phyloP scores from a whole-genome alignment of 1,140 invertebrate species.

The Cydia fagiglandana region DNA sequence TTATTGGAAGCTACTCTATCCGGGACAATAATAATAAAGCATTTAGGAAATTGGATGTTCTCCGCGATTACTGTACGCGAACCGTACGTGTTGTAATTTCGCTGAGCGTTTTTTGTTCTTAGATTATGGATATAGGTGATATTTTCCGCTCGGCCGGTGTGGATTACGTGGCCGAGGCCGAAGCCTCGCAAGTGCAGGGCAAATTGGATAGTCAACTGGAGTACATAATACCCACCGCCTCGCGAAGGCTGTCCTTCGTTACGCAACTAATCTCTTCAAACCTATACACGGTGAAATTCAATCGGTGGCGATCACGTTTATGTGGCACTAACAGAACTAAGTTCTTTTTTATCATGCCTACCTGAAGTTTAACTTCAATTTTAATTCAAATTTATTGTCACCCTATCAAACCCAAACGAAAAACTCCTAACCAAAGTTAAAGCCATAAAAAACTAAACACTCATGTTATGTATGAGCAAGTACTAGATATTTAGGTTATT shows the following conservation, averaged over 20 bases:
- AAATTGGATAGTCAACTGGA: constrained; percentile 73
- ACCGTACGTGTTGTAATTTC: constrained; percentile 59
- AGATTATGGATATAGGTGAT: constrained; percentile 47
- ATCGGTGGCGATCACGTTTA: too few relatives aligned
- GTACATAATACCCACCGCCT: constrained; percentile 58
- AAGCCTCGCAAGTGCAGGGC: constrained; percentile 61
- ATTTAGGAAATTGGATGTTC: constrained; percentile 61
- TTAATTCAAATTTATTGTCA: too few relatives aligned
- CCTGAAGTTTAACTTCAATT: too few relatives aligned
- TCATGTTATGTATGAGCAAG: too few relatives aligned
- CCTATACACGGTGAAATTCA: constrained; percentile 45
- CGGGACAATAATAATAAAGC: constrained; percentile 63
- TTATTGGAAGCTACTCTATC: constrained; percentile 63
- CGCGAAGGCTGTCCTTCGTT: constrained; percentile 57
- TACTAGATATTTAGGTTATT: too few relatives aligned
- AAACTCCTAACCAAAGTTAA: too few relatives aligned
- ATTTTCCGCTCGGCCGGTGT: constrained; percentile 60
- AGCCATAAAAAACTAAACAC: too few relatives aligned
- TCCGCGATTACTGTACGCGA: constrained; percentile 33
- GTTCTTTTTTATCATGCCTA: too few relatives aligned
- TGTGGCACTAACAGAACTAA: too few relatives aligned
- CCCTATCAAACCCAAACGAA: too few relatives aligned
- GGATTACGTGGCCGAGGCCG: constrained; percentile 68
- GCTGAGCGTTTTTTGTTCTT: constrained; percentile 44
- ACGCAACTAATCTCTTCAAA: constrained; percentile 54